Evolutionary conservation across 2,113 vertebrate species (phyloP), one percentile per base, ranked within the genome.

Genomic region (Sminthopsis crassicaudata): DNA sequence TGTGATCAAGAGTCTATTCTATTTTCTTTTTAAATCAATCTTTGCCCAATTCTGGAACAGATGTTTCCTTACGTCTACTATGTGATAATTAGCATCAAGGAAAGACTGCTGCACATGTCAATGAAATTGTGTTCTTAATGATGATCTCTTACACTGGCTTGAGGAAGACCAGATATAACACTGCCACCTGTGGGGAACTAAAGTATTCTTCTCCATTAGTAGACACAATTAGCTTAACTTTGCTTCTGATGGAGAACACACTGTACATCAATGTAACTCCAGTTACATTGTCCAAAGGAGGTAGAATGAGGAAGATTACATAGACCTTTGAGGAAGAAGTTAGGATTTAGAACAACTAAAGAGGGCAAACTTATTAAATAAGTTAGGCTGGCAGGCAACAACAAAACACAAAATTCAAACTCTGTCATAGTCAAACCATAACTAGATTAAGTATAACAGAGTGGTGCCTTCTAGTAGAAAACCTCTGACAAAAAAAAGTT

Each of bases 391-490:
- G 0, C 42, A 92, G 46, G 30, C 53, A 95, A 30, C 50, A 16
- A 60, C 94, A 91, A 95, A 93, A 91, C 88, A 46, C 14, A 95
- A 67, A 14, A 93, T 23, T 92, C 52, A 96, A 95, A 94, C 94
- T 91, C 14, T 90, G 51, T 26, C 93, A 95, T 97, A 10, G 92
- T 95, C 26, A 60, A 96, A 84, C 26, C 51, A 96, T 54, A 95
- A 76, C 91, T 0, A 95, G 88, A 27, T 91, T 94, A 67, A 97
- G 22, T 55, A 14, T 22, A 24, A 91, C 6, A 94, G 19, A 90
- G 51, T 50, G 10, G 89, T 36, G 48, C n/a, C 67, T 91, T 50
- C 52, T 30, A 51, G 4, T 96, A 24, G 54, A 48, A 96, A 91
- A 90, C 25, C 25, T 95, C 24, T 91, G 42, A 46, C 53, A 93